Evolutionary conservation across 2,888 invertebrate species (phyloP).

Genomic region (Tethea ocularis): DNA sequence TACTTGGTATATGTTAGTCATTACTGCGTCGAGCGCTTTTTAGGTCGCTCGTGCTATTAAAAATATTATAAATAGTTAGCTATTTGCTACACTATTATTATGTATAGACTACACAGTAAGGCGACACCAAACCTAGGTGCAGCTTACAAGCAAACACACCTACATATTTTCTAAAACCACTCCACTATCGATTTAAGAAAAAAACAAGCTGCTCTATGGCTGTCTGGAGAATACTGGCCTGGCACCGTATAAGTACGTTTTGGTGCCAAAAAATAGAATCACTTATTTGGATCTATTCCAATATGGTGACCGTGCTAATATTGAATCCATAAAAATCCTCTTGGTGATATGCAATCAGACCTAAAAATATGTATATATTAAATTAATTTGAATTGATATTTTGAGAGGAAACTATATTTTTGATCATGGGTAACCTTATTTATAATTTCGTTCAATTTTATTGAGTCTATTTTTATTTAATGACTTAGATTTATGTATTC

Average conservation of each 20-base stretch:
- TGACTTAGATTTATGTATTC: background rate
- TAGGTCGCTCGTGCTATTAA: too few species aligned
- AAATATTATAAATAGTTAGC: background rate
- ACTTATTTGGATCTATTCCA: slow-evolving; percentile 4
- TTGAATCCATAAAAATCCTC: background rate
- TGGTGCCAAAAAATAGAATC: slow-evolving; percentile 7
- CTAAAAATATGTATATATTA: background rate
- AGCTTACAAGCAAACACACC: background rate
- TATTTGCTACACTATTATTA: background rate
- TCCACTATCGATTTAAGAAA: slow-evolving; percentile 1
- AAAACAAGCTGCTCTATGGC: background rate
- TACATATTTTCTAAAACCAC: background rate
- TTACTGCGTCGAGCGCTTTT: too few species aligned
- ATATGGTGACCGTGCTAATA: background rate
- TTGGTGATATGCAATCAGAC: background rate
- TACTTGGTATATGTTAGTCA: too few species aligned
- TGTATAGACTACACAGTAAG: background rate
- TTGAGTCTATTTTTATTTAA: background rate
- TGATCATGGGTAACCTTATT: background rate
- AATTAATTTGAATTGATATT: background rate
- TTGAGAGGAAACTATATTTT: background rate
- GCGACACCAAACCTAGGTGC: background rate
- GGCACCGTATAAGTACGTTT: background rate
- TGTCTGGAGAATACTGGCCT: background rate
- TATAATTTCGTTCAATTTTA: background rate